Base-by-base conservation (phyloP, 2,797 vertebrate genomes). In the Microctenopoma steveboyesi region DNA sequence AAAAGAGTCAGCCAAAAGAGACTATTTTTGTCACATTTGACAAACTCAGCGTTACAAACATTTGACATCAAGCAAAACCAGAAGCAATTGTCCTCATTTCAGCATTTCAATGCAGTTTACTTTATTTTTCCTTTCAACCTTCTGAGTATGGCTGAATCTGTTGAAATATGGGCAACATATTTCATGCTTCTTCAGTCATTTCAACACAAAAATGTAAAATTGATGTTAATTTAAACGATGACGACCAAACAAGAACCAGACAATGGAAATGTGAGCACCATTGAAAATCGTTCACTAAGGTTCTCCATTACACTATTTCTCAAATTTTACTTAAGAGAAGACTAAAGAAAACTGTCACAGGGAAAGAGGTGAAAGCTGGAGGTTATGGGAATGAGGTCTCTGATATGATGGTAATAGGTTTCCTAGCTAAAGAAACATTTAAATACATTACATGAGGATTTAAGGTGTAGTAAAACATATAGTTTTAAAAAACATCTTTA, bases 21-120 rank as follows among this genome's bases (percentile, higher is more conserved):
- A 73, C 14, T 69, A 54, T 30, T 30, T 3, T 30, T 5, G 28
- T 30, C 54, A 77, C 63, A 18, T 68, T 50, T 82, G 78, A 84
- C 80, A 85, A 79, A 77, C 64, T 25, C 58, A 58, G 61, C 86
- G 84, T 84, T 72, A 80, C 87, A 88, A 72, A 89, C 58, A 61
- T 76, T 64, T 81, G 46, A 62, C 13, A 11, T 63, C 45, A 27
- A 65, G 60, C 61, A 63, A 64, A 53, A 71, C 76, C 72, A 72
- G 50, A 84, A 59, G 43, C 33, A 45, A 0, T 14, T 50, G 42
- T 49, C 46, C 2, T 67, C 10, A 30, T 62, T 62, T 51, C 59
- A 64, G 28, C 53, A 40, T 53, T 22, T 33, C n/a, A 63, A 75
- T 35, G 60, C n/a, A 70, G 25, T 43, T 37, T 54, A 40, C 5